Evolutionary conservation across 92 coral and sea anemone genomes (phyloP), one percentile per base, ranked within the genome.

Genomic region (Palythoa caribaeorum): DNA sequence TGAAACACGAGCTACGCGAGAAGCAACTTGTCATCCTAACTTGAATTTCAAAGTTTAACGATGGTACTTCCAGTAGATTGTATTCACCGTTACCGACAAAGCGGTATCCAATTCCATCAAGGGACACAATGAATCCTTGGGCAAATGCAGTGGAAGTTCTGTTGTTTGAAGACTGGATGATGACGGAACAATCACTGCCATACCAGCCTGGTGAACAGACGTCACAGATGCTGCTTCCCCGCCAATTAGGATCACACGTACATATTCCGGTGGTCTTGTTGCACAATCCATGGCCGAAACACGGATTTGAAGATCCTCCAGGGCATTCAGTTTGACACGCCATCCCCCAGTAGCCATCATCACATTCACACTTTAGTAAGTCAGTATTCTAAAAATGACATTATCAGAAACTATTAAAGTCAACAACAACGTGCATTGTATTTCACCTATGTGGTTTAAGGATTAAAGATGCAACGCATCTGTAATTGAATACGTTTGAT

Each of bases 271-370:
- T 87, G 5, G 91, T 84, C 68, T 90, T 93, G 88, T 87, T 93
- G 44, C 95, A 93, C 36, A 75, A 47, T 0, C 95, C 95, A 44
- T 93, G 90, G 13, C 80, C 51, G 83, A 68, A 72, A 75, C 95
- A 93, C 16, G 95, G 93, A 53, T 80, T 71, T 36, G 87, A 54
- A n/a, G 80, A 73, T 90, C 93, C 95, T 60, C 93, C 95, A 28
- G 95, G 93, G 68, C 95, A 93, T 10, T 86, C 92, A 73, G 84
- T 53, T 65, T 90, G 89, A 38, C 95, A 93, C 39, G 89, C 92
- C 13, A 21, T 51, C 48, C 87, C 95, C 95, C 95, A 93, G 76
- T 87, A 93, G 51, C 93, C 95, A 83, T 87, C 90, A 59, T 85
- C 88, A 69, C 95, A 93, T 28, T 76, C 55, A 62, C 95, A 93